Evolutionary conservation across 2,797 vertebrate species (phyloP).

Genomic region (Choloepus didactylus): DNA sequence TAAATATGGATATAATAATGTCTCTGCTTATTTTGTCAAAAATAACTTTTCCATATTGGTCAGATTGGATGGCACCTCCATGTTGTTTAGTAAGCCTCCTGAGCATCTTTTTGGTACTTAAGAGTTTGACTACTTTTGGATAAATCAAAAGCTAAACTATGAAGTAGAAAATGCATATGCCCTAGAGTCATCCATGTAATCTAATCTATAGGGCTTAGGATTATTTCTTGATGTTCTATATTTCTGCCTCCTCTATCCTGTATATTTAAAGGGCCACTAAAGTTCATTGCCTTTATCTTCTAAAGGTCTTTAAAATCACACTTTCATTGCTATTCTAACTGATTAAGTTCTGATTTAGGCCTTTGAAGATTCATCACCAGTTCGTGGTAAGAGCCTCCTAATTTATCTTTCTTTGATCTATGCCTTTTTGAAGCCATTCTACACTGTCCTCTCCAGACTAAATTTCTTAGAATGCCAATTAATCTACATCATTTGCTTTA

Average conservation of each 20-base stretch:
- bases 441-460: background rate
- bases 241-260: background rate
- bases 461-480: background rate
- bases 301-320: background rate
- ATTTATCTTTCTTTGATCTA: background rate
- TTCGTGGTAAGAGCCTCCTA: background rate
- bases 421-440: background rate
- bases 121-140: background rate
- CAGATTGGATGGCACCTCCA: background rate
- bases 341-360: background rate
- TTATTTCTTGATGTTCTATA: background rate
- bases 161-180: background rate
- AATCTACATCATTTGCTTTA: background rate
- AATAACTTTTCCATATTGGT: background rate
- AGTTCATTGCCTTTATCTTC: background rate
- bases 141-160: background rate
- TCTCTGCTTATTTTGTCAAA: background rate
- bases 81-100: background rate
- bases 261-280: background rate
- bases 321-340: background rate
- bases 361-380: background rate
- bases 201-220: background rate
- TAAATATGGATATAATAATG: background rate
- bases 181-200: background rate
- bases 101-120: background rate